phyloP scores from a whole-genome alignment of 2,888 invertebrate species.

The Hylaea fasciaria region DNA sequence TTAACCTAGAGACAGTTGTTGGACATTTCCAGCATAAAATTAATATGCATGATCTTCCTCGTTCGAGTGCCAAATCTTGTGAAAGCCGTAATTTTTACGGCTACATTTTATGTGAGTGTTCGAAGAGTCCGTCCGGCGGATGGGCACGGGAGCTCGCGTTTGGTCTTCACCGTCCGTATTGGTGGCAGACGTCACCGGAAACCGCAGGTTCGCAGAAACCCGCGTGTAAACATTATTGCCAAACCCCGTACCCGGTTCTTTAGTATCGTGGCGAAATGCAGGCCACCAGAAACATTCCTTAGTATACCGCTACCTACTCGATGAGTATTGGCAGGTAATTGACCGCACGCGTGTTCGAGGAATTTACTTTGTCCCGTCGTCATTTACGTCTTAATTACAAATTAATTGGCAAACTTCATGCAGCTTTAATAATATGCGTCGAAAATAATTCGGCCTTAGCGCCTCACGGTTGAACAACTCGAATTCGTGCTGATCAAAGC shows the following conservation, averaged over 20 bases:
- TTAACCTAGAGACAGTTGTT: constrained; percentile 5
- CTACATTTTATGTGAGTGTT: constrained; percentile 46
- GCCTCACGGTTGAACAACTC: constrained; percentile 29
- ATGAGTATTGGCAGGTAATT: constrained; percentile 62
- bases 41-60: constrained; percentile 36
- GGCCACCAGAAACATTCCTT: constrained; percentile 55
- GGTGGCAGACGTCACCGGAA: constrained; percentile 56
- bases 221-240: constrained; percentile 68
- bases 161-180: constrained; percentile 13
- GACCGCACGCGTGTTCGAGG: constrained; percentile 49
- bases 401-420: constrained; percentile 24
- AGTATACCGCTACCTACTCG: constrained; percentile 59
- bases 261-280: constrained; percentile 55
- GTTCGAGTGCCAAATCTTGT: constrained; percentile 36
- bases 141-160: constrained; percentile 38
- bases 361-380: constrained; percentile 59
- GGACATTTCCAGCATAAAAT: constrained; percentile 16
- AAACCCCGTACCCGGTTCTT: constrained; percentile 51
- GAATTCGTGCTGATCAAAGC: constrained; percentile 34
- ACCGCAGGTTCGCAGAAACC: constrained; percentile 71
- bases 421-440: constrained; percentile 21
- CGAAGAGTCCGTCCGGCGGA: constrained; percentile 50
- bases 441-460: constrained; percentile 29
- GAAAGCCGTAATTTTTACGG: constrained; percentile 49
- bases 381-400: constrained; percentile 39